A percentile compares a stretch with the other conserved stretches of the same genome.
Conservation (phyloP, 2,888 invertebrate genomes). For the Anthophora plumipes region DNA sequence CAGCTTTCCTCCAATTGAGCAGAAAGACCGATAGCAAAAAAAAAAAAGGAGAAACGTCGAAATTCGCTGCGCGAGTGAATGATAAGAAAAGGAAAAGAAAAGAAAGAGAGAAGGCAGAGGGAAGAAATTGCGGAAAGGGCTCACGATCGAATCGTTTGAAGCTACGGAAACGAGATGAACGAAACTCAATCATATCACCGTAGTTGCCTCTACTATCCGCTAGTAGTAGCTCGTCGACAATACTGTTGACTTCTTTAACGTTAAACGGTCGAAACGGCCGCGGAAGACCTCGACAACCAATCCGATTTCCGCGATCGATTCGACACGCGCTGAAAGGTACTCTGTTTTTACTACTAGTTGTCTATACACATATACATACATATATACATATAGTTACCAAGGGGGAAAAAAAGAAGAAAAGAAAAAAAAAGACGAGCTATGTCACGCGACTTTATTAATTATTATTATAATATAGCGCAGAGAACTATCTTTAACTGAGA, state of each 20-base stretch:
- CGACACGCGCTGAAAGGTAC: constrained; percentile 12
- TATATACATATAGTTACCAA: constrained; percentile 25
- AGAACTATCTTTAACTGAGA: not conserved
- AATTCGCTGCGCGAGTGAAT: not conserved
- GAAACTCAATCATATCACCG: constrained; percentile 80
- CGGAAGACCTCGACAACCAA: constrained; percentile 1
- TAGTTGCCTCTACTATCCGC: constrained; percentile 78
- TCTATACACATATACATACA: too few relatives aligned
- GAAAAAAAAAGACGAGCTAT: constrained; percentile 15
- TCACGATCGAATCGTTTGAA: constrained; percentile 34
- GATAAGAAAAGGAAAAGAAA: not conserved
- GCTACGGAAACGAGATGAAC: constrained; percentile 53
- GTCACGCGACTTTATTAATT: constrained; percentile 16
- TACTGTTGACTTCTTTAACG: constrained; percentile 64
- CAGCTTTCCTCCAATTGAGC: not conserved
- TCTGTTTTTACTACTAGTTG: constrained; percentile 48
- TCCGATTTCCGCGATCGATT: constrained; percentile 20
- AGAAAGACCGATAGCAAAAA: too few relatives aligned
- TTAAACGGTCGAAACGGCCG: constrained; percentile 18
- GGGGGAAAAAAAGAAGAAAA: not conserved
- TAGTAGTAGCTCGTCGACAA: constrained; percentile 74
- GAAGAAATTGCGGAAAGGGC: not conserved
- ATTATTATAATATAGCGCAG: constrained; percentile 10
- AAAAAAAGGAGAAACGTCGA: not conserved
- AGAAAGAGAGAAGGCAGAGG: not conserved